phyloP scores from a whole-genome alignment of 2,888 invertebrate genomes.

The Apoda limacodes region DNA sequence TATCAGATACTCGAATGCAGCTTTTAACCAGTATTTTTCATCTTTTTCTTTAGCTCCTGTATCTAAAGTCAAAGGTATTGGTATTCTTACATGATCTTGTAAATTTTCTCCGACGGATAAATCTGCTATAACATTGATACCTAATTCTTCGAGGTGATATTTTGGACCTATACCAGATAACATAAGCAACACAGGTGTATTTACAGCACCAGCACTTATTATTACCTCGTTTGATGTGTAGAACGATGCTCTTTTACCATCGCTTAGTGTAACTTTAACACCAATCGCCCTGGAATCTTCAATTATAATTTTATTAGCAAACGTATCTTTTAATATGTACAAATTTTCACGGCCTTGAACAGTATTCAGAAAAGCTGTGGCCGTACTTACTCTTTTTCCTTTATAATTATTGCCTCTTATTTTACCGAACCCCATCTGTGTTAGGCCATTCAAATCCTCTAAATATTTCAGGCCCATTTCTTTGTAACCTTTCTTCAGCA shows the following conservation, averaged over 20 bases:
- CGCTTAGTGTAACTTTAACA: slow-evolving; percentile 32
- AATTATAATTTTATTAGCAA: slow-evolving; percentile 31
- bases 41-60: slow-evolving; percentile 38
- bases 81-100: slow-evolving; percentile 59
- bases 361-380: slow-evolving; percentile 57
- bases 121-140: slow-evolving; percentile 35
- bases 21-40: slow-evolving; percentile 42
- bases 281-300: slow-evolving; percentile 34
- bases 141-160: slow-evolving; percentile 32
- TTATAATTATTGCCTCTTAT: slow-evolving; percentile 59
- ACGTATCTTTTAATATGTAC: slow-evolving; percentile 41
- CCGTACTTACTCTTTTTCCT: slow-evolving; percentile 66
- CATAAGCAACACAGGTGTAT: slow-evolving; percentile 48
- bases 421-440: slow-evolving; percentile 66
- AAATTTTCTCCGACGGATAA: slow-evolving; percentile 55
- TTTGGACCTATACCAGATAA: slow-evolving; percentile 50
- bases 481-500: slow-evolving; percentile 45
- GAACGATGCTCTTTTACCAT: slow-evolving; percentile 31
- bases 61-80: slow-evolving; percentile 43
- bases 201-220: slow-evolving; percentile 47
- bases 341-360: slow-evolving; percentile 40
- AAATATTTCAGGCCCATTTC: slow-evolving; percentile 60
- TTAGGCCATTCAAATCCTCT: slow-evolving; percentile 47
- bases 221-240: slow-evolving; percentile 45
- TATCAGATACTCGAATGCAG: slow-evolving; percentile 46